Percentiles rank a stretch among this genome's conserved stretches.
Conservation (phyloP, 2,113 vertebrate species). For the Apodemus sylvaticus region DNA sequence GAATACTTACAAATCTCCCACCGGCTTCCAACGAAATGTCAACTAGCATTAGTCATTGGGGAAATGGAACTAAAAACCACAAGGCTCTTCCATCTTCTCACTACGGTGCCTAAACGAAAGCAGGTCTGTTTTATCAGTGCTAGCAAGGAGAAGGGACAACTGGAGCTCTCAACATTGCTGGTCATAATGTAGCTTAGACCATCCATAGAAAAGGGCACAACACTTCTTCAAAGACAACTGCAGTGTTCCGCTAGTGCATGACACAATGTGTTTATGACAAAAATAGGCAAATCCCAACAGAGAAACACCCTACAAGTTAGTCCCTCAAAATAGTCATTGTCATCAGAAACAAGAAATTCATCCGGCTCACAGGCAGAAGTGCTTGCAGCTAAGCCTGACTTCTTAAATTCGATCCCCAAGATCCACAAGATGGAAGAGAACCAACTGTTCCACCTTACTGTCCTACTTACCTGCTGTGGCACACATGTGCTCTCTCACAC, state of each 20-base stretch:
- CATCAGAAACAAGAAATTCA: background rate
- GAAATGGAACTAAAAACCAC: conserved; percentile 3
- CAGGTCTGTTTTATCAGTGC: background rate
- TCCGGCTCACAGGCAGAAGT: background rate
- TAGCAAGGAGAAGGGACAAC: background rate
- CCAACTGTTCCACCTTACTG: background rate
- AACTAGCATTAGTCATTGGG: background rate
- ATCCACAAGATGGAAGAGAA: background rate
- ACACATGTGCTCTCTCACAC: background rate
- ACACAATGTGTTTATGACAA: background rate
- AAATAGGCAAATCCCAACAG: background rate
- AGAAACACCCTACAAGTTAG: background rate
- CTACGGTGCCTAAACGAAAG: background rate
- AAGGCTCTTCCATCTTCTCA: background rate
- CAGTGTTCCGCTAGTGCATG: background rate
- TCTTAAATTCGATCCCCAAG: background rate
- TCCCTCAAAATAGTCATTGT: background rate
- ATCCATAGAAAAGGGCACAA: background rate
- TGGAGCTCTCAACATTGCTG: background rate
- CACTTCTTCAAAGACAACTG: background rate
- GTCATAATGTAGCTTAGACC: background rate
- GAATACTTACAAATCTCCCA: background rate
- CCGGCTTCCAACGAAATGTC: background rate
- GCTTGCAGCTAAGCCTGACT: background rate
- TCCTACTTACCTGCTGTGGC: background rate